phyloP scores from a whole-genome alignment of 2,797 vertebrate species.

The Karalla daura region DNA sequence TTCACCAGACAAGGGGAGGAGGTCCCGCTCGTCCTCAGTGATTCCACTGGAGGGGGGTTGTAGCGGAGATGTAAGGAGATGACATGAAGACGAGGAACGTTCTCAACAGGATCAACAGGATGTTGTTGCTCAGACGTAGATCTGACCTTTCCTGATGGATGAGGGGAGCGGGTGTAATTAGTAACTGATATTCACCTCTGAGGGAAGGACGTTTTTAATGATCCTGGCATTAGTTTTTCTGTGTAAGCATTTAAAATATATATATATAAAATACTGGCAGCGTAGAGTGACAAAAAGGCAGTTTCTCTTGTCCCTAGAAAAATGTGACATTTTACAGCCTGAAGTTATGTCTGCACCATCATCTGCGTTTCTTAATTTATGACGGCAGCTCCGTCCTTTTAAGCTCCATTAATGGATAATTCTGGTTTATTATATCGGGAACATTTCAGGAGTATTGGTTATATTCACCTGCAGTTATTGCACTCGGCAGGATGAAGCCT shows the following conservation, averaged over 20 bases:
- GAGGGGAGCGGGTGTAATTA: conserved; percentile 24
- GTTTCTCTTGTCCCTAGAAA: background rate
- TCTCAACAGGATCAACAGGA: background rate
- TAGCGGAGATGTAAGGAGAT: conserved; percentile 12
- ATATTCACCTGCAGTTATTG: background rate
- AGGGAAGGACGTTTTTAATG: conserved; percentile 21
- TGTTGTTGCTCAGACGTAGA: background rate
- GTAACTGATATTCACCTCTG: conserved; percentile 8
- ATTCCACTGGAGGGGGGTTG: conserved; percentile 29
- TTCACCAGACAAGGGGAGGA: conserved; percentile 14
- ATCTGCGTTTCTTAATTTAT: background rate
- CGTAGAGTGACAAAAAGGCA: background rate
- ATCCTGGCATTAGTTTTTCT: conserved; percentile 6
- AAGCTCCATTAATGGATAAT: background rate
- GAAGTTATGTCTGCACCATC: background rate
- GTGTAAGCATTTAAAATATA: background rate
- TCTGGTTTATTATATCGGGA: background rate
- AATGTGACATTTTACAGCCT: background rate
- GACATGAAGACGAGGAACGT: background rate
- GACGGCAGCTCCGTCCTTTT: background rate
- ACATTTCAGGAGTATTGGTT: background rate
- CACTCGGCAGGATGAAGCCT: background rate
- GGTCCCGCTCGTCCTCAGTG: conserved; percentile 33
- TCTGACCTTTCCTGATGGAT: conserved; percentile 19
- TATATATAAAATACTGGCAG: conserved; percentile 2